Evolutionary conservation across 2,888 invertebrate species (phyloP).

Genomic region (Holacanthella duospinosa): DNA sequence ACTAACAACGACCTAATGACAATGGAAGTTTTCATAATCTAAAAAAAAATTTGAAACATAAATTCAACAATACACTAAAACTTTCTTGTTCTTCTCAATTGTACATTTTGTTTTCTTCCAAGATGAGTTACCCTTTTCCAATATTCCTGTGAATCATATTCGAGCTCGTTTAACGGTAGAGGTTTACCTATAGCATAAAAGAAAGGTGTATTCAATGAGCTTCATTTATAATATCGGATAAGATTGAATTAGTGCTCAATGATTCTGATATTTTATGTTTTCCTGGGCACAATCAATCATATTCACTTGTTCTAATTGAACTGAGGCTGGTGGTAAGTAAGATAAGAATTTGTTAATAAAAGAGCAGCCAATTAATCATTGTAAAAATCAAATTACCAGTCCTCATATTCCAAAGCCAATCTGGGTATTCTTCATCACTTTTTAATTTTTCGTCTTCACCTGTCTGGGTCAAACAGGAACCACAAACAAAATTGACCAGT

Average conservation of each 20-base stretch:
- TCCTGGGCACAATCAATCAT: background rate
- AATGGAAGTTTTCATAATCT: too few species aligned
- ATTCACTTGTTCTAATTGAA: too few species aligned
- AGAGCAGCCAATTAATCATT: too few species aligned
- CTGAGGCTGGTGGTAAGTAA: too few species aligned
- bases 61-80: background rate
- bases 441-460: conserved; percentile 61
- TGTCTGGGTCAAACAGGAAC: conserved; percentile 68
- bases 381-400: conserved; percentile 44
- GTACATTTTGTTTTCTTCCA: conserved; percentile 40
- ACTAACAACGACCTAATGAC: too few species aligned
- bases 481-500: conserved; percentile 67
- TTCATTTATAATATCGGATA: conserved; percentile 8
- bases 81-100: conserved; percentile 37
- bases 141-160: conserved; percentile 66
- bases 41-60: too few species aligned
- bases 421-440: conserved; percentile 74
- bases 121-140: conserved; percentile 63
- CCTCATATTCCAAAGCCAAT: conserved; percentile 76
- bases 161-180: conserved; percentile 59
- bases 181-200: conserved; percentile 41
- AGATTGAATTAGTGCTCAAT: too few species aligned
- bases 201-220: too few species aligned
- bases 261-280: too few species aligned
- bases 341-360: background rate